Evolutionary conservation across 2,888 invertebrate species (phyloP), one percentile per base, ranked within the genome.

Genomic region (Biston stratarius): DNA sequence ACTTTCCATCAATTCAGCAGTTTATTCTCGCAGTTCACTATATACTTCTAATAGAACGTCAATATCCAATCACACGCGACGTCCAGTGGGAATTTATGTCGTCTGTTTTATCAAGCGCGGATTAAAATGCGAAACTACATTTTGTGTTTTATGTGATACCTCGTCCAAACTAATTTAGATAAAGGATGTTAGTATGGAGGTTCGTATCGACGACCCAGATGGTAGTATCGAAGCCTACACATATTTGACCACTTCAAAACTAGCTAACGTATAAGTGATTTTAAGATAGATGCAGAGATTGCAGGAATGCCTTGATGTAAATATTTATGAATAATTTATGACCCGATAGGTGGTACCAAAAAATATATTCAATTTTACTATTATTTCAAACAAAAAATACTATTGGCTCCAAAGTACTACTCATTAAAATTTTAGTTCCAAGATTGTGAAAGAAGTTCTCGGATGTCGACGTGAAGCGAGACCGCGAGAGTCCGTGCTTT

Each of bases 11-110:
- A 49, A 8, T 45, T 11, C 7, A 7, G 8, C 24, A 0, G 42
- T 7, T 44, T 12, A 1, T 8, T n/a, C 12, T 33, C 42, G 42
- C 42, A 14, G n/a, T 44, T 45, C 14, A 14, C 5, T 42, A 42
- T 33, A n/a, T 7, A 36, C 48, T 40, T 40, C 59, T 59, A 59
- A 49, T 49, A n/a, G 40, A 59, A n/a, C 48, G 12, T 59, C 59
- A 49, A 59, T 59, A 59, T 49, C 59, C 59, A 59, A 59, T 59
- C 59, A 59, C 8, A 11, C 38, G 48, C 45, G 48, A 12, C 24
- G 24, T 55, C 59, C 12, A 42, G 7, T 5, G 49, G 59, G 49
- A 33, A 5, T n/a, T n/a, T 40, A 3, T 11, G 1, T 12, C 24
- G 11, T 42, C 55, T 55, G 33, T 8, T 42, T 55, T 42, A 55